Base-by-base conservation (phyloP, 1,140 invertebrate genomes). In the Hermetia illucens region DNA sequence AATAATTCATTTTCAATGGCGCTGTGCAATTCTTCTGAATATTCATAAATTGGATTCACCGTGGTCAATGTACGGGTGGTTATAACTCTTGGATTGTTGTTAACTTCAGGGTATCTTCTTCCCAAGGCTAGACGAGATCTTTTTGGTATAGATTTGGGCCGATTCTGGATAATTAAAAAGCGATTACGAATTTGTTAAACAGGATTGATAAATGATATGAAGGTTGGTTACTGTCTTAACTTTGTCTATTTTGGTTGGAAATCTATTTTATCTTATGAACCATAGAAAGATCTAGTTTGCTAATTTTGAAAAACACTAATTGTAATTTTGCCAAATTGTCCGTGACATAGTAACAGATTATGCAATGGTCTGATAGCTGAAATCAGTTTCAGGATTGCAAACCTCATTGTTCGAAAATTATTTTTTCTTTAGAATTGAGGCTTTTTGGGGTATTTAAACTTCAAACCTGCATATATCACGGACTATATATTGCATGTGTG, bases 1-100 rank as follows among this genome's bases (percentile, higher is more conserved):
- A 38, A 41, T 25, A 60, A 27, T 8, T 57, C 56, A 2, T 44
- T 42, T 34, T 60, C 57, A 0, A 54, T 57, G 40, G 51, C 44
- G 20, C 48, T 59, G 36, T 59, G 55, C 25, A 57, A 39, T 30
- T 60, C 57, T 38, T 60, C 57, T 19, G 56, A 59, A 36, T 60
- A 60, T 24, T 59, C 56, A 32, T 60, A 60, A 5, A 59, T 48
- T n/a, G 57, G 55, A 48, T 59, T 60, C 0, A 59, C 16, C 1
- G 57, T 59, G 27, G 46, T 54, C 0, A 38, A 34, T 3, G 43
- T 39, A 2, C 20, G 17, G 21, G 18, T 21, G 13, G 27, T 38
- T 13, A 13, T 33, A 13, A 33, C 29, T 2, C 20, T 10, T 0
- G 36, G 20, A 0, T 32, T 32, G 41, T 16, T 21, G 29, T 20